Percentiles rank a stretch among this genome's conserved stretches.
These are phyloP conservation scores for Nesogale talazaci DNA, from an alignment of 2,113 vertebrate species.

Conservation along the genomic window DNA sequence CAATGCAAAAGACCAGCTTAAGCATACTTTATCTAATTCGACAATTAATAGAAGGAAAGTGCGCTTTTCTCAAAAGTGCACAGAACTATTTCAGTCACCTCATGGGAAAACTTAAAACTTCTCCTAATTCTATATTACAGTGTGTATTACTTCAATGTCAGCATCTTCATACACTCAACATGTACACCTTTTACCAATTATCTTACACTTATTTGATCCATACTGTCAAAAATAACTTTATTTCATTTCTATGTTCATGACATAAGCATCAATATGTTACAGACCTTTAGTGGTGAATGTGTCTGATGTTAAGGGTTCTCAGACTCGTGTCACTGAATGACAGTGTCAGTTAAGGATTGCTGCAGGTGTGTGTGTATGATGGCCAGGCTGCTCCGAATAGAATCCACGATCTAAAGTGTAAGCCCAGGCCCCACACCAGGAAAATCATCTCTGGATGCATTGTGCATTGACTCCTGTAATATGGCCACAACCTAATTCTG, in stretches of 20 bases:
- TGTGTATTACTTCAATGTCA: constrained; percentile 84
- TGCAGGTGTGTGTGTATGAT: constrained; percentile 53
- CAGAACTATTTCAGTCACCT: constrained; percentile 85
- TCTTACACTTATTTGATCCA: constrained; percentile 80
- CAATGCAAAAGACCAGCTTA: constrained; percentile 97
- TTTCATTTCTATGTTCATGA: constrained; percentile 78
- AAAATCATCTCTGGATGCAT: constrained; percentile 16
- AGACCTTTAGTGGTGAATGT: constrained; percentile 62
- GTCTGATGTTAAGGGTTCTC: constrained; percentile 57
- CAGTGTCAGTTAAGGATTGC: constrained; percentile 70
- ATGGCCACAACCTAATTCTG: constrained; percentile 60
- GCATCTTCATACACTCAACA: constrained; percentile 82
- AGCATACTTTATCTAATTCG: constrained; percentile 87
- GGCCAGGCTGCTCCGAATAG: constrained; percentile 73
- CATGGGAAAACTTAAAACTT: constrained; percentile 78
- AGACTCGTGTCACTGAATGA: constrained; percentile 70
- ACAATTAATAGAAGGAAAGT: constrained; percentile 87
- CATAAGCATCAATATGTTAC: constrained; percentile 85
- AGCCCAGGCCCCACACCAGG: not conserved
- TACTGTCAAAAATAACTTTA: constrained; percentile 88
- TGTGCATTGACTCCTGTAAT: constrained; percentile 11
- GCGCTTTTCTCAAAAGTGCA: constrained; percentile 85
- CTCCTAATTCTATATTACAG: constrained; percentile 85
- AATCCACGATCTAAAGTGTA: constrained; percentile 17
- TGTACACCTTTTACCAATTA: constrained; percentile 83